Evolutionary conservation across 2,113 vertebrate genomes (phyloP), one percentile per base, ranked within the genome.

Genomic region (Salvelinus fontinalis): DNA sequence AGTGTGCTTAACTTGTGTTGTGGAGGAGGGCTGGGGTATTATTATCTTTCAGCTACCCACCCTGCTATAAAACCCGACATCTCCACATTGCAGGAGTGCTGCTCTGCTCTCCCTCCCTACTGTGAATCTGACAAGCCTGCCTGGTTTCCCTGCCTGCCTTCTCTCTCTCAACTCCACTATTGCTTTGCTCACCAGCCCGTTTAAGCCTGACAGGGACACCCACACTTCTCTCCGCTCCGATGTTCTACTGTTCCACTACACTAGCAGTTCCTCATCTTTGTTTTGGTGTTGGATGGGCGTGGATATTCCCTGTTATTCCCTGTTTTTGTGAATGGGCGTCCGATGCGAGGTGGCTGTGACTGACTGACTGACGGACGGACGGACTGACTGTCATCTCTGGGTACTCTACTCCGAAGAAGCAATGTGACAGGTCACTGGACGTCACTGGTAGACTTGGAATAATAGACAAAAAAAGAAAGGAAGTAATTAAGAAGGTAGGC

Each of bases 51-150:
- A 89, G 93, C 91, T 95, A 93, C 93, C 93, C 94, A 94, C 94
- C 94, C 94, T 94, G 93, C 94, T 94, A 95, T 95, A 95, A 95
- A 94, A 95, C 92, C 94, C 91, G 91, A 93, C 93, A 93, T 93
- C 93, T 93, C 92, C 85, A 86, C 93, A 92, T 90, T 86, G 91
- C 92, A 92, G 90, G 90, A 89, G 89, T 90, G 91, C 90, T 90
- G 86, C 89, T 90, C 92, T 91, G 86, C 90, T 90, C 92, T 91
- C 89, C 87, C 90, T 90, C 87, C 89, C 87, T 79, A 76, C 80
- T 65, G 79, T 69, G 34, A 48, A 49, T 48, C 68, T 48, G 26
- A 70, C 68, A 22, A 48, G 68, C 29, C 68, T 70, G 67, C 67
- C 67, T 68, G 34, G 34, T 74, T 34, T 34, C 78, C 68, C 81